Percentiles rank a stretch among this genome's conserved stretches.
phyloP scores from a whole-genome alignment of 1,140 invertebrate species.

The Bombus waltoni region DNA sequence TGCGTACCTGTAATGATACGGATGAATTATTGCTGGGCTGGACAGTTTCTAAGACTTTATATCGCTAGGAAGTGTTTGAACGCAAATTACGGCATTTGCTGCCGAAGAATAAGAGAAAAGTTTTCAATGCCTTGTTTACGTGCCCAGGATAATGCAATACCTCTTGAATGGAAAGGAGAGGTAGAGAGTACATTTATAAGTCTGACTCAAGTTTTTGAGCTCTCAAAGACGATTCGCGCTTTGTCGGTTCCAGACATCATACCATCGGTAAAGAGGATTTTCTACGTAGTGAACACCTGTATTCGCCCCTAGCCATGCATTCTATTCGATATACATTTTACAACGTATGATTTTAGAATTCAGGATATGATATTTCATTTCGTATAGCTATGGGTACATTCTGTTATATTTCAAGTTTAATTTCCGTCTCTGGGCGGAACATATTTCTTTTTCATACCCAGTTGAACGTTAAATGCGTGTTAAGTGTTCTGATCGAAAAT shows the following conservation, averaged over 20 bases:
- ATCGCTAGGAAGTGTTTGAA: background rate
- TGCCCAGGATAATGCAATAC: slow-evolving; percentile 26
- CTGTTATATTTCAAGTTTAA: background rate
- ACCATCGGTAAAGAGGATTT: slow-evolving; percentile 65
- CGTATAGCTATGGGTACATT: too few relatives aligned
- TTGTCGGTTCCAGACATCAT: slow-evolving; percentile 29
- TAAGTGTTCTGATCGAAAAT: background rate
- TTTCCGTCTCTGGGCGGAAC: background rate
- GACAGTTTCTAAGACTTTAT: background rate
- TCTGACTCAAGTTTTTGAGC: slow-evolving; percentile 48
- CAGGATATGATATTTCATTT: background rate
- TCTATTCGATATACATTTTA: background rate
- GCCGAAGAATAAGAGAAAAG: slow-evolving; percentile 19
- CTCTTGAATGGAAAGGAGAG: slow-evolving; percentile 4
- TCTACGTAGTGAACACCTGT: slow-evolving; percentile 38
- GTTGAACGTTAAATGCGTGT: background rate
- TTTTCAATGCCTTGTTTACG: slow-evolving; percentile 22
- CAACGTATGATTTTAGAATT: slow-evolving; percentile 4
- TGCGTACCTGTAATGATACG: background rate
- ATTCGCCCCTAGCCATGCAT: slow-evolving; percentile 11
- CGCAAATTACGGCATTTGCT: background rate
- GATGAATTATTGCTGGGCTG: background rate
- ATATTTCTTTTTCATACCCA: background rate
- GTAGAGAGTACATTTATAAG: slow-evolving; percentile 28
- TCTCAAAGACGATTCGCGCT: slow-evolving; percentile 46